Base-by-base conservation (phyloP, 2,113 vertebrate species). In the Natator depressus region DNA sequence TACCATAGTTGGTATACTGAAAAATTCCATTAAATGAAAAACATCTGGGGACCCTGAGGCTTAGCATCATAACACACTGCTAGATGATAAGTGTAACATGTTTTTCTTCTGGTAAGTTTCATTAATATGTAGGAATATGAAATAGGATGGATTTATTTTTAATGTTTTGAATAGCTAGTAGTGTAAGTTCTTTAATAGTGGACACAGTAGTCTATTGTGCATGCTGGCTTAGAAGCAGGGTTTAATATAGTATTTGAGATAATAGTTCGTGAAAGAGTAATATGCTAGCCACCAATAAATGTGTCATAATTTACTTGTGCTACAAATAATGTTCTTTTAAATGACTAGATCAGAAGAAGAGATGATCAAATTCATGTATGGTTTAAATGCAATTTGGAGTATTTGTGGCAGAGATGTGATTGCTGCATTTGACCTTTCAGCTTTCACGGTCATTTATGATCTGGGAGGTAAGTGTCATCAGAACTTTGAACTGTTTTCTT, bases 311-410 rank as follows among this genome's bases (percentile, higher is more conserved):
- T 17, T 89, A 27, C 7, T 1, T 27, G 35, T 85, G 89, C 9
- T 80, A 4, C 6, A 1, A 16, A 46, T 38, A 86, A 8, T 51
- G 5, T 35, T 25, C 59, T 20, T 46, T 88, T 50, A 3, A 13
- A 9, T 2, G 47, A 35, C 14, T 94, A 99, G 99, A 97, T 99
- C 99, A 1, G 98, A 99, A 53, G 98, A 97, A 7, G 99, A 99
- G 97, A 99, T 98, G 96, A 38, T 98, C 49, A 98, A 85, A 89
- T 99, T 99, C 89, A 98, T 99, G 98, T 98, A 98, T 27, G 98
- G 98, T 5, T 98, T 99, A 98, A 99, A 99, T 97, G 99, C 98
- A 1, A 89, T 99, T 69, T 99, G 99, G 99, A 98, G 98, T 42
- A 95, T 99, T 88, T 98, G 98, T 42, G 99, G 99, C 3, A 96